phyloP scores from a whole-genome alignment of 2,113 vertebrate genomes.

The Chionodraco myersi region DNA sequence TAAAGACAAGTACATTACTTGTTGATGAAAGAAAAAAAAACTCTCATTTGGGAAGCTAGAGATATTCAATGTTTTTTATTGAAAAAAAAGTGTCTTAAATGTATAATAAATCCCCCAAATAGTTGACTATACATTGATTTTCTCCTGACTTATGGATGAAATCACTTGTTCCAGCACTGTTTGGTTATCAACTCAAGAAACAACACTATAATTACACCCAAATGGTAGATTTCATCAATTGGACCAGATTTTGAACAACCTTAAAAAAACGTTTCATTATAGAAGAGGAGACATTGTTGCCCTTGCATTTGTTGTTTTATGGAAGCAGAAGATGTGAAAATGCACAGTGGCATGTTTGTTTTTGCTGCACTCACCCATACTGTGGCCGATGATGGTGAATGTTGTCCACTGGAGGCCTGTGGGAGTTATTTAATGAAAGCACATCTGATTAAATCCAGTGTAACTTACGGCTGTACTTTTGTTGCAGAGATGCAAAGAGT shows the following conservation, averaged over 20 bases:
- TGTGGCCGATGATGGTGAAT: conserved; percentile 88
- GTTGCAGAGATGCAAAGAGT: not conserved
- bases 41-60: too few species aligned
- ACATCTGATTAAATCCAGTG: not conserved
- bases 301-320: not conserved
- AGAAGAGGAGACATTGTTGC: not conserved
- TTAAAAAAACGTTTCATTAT: too few species aligned
- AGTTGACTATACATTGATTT: too few species aligned
- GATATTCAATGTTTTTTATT: too few species aligned
- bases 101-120: too few species aligned
- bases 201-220: not conserved
- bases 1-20: not conserved
- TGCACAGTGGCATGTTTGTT: not conserved
- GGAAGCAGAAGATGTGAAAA: not conserved
- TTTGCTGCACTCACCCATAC: conserved; percentile 85
- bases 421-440: conserved; percentile 53
- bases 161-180: not conserved
- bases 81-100: too few species aligned
- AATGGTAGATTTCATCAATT: not conserved
- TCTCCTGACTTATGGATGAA: not conserved
- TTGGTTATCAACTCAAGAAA: not conserved
- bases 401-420: conserved; percentile 86
- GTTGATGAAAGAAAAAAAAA: not conserved
- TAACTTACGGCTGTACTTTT: not conserved
- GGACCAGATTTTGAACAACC: not conserved